Evolutionary conservation across 2,113 vertebrate genomes (phyloP).

Genomic region (Taxidea taxus): DNA sequence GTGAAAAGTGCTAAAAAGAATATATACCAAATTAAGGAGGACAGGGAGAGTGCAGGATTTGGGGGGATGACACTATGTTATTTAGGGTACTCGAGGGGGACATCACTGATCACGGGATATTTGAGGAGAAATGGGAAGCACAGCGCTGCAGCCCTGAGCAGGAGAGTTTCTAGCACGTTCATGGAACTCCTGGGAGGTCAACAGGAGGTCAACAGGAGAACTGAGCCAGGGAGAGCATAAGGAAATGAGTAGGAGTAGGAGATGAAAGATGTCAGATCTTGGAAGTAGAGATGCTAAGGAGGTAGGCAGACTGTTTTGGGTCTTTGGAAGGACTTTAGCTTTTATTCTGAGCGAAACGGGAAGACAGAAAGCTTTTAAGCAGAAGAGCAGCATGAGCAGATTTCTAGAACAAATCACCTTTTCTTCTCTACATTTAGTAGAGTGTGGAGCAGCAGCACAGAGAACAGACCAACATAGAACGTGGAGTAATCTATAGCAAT

Average conservation of each 20-base stretch:
- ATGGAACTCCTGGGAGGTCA: background rate
- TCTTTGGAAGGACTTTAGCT: background rate
- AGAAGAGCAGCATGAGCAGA: background rate
- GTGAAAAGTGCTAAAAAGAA: background rate
- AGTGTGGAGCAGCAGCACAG: background rate
- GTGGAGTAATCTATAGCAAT: background rate
- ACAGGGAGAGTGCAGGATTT: background rate
- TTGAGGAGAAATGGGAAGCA: background rate
- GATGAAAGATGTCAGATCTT: background rate
- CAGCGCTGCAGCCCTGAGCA: background rate
- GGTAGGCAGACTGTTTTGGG: background rate
- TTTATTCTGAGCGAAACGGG: background rate
- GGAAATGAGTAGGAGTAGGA: background rate
- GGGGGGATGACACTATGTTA: background rate
- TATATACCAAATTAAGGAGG: background rate
- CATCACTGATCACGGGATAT: background rate
- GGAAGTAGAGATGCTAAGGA: background rate
- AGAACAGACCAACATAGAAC: background rate
- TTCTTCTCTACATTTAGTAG: background rate
- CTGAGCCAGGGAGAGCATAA: background rate
- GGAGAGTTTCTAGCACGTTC: background rate
- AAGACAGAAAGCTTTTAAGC: background rate
- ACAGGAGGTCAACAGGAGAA: fast-evolving
- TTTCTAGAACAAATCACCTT: background rate
- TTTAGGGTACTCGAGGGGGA: background rate